These are phyloP conservation scores for Byasa hedistus DNA, from an alignment of 2,888 invertebrate genomes.

Conservation along the genomic window DNA sequence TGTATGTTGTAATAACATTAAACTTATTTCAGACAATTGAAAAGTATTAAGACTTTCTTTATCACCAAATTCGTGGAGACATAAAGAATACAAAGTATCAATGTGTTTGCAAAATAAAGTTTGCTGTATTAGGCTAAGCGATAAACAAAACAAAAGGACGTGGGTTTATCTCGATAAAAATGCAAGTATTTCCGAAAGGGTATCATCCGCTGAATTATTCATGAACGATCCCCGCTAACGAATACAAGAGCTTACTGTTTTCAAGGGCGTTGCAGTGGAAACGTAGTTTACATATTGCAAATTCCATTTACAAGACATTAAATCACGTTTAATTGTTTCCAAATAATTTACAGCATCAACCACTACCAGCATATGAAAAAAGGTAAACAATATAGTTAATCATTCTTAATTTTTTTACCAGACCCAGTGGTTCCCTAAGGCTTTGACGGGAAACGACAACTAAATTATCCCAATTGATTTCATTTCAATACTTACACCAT, in stretches of 20 bases:
- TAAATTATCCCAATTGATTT: constrained; percentile 9
- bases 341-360: neutral
- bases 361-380: too few relatives aligned
- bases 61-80: neutral
- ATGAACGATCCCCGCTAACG: constrained; percentile 48
- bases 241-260: constrained; percentile 48
- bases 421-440: constrained; percentile 16
- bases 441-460: constrained; percentile 1
- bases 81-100: neutral
- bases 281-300: neutral
- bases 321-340: neutral
- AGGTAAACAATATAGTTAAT: too few relatives aligned
- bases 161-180: constrained; percentile 31
- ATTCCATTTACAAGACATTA: neutral
- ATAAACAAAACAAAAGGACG: constrained; percentile 38
- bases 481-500: neutral
- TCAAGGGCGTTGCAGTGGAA: constrained; percentile 45
- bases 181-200: constrained; percentile 33
- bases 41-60: too few relatives aligned
- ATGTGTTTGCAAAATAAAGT: neutral
- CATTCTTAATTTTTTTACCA: too few relatives aligned
- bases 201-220: constrained; percentile 49
- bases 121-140: constrained; percentile 14
- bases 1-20: too few relatives aligned
- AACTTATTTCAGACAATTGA: too few relatives aligned